A percentile compares a stretch with the other conserved stretches of the same genome.
phyloP scores from a whole-genome alignment of 35 echinoderm and acorn worm species.

The Patiria miniata region DNA sequence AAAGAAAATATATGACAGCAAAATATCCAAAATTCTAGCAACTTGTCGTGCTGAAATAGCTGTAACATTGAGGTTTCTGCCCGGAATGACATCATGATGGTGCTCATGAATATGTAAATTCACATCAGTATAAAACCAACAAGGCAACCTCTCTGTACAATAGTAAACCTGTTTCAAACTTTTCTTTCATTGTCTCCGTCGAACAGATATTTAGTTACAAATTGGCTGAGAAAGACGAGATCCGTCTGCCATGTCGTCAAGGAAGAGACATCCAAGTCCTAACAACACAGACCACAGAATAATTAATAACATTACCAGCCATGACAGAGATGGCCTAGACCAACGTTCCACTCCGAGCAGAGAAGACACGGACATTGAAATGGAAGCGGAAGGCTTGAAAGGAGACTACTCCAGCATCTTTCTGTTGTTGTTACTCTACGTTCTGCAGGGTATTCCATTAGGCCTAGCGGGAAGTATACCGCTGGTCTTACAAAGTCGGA shows the following conservation, averaged over 20 bases:
- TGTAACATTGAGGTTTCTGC: no score
- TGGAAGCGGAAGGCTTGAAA: conserved; percentile 16
- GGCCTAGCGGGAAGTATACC: conserved; percentile 96
- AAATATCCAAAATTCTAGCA: no score
- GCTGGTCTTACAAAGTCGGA: conserved; percentile 58
- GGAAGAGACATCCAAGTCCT: neutral
- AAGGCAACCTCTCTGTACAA: no score
- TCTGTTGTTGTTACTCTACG: conserved; percentile 76
- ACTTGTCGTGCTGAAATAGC: no score
- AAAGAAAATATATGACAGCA: no score
- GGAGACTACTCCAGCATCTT: conserved; percentile 24
- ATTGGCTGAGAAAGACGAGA: no score
- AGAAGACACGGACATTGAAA: neutral
- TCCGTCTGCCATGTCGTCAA: conserved; percentile 1
- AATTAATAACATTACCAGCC: neutral
- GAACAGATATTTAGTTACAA: no score
- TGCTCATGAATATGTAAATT: no score
- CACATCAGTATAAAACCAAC: no score
- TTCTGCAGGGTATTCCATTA: conserved; percentile 92
- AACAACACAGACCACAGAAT: neutral
- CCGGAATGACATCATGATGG: no score
- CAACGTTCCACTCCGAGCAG: neutral
- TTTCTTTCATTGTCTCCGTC: no score
- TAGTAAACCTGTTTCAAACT: no score
- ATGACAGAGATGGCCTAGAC: neutral